Evolutionary conservation across 2,113 vertebrate genomes (phyloP).

Genomic region (Nyctibius bracteatus): DNA sequence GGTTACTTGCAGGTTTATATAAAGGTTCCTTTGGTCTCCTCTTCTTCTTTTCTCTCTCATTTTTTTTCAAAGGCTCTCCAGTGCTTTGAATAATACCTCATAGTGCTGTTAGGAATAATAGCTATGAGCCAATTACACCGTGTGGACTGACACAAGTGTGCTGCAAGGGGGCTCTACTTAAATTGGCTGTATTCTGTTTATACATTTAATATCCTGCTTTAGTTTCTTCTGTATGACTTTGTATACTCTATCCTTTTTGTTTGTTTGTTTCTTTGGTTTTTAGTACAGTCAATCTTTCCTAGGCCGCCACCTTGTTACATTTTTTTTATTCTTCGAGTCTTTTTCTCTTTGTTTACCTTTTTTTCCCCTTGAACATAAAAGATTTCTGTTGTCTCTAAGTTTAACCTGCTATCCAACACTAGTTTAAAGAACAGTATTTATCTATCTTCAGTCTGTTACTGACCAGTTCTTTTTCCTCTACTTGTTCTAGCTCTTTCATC

Average conservation of each 20-base stretch:
- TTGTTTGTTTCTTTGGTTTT: neutral
- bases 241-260: neutral
- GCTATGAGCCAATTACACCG: constrained; percentile 23
- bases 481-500: constrained; percentile 49
- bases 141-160: neutral
- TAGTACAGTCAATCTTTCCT: neutral
- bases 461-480: constrained; percentile 26
- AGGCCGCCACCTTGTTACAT: neutral
- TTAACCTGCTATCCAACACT: neutral
- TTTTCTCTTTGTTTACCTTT: neutral
- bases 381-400: neutral
- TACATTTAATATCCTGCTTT: neutral
- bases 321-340: neutral
- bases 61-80: constrained; percentile 9
- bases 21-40: constrained; percentile 44
- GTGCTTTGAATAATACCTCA: constrained; percentile 43
- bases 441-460: neutral
- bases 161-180: neutral
- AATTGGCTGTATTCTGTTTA: constrained; percentile 3
- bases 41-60: neutral
- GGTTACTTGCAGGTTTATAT: constrained; percentile 12
- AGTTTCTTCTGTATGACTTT: neutral
- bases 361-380: neutral
- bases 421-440: neutral
- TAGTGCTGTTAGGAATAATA: constrained; percentile 45